Evolutionary conservation across 2,888 invertebrate species (phyloP), one percentile per base, ranked within the genome.

Genomic region (Eudasyphora cyanicolor): DNA sequence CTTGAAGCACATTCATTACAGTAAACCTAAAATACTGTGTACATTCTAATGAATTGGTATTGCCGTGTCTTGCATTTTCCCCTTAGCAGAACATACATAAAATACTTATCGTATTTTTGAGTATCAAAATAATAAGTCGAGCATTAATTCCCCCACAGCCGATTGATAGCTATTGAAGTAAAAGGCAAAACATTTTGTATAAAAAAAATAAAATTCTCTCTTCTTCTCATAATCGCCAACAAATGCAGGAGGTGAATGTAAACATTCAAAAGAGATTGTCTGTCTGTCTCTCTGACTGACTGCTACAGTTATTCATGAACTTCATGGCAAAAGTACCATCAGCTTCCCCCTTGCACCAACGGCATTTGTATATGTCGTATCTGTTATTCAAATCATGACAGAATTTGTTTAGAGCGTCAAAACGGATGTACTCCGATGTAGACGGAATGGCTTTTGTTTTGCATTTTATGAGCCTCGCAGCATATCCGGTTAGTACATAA

Each of bases 21-120:
- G 10, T 54, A 19, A 54, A 54, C 10, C 21, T 21, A 12, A 54
- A 54, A 54, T 21, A 21, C 54, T 21, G 21, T 54, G 21, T 21
- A 8, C 54, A 54, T 21, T 54, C 10, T 21, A 54, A 54, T 21
- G 54, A 54, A 54, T 54, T 21, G 24, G 10, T 54, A 21, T 54
- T 21, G 54, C 54, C 54, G 21, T 54, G 21, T 21, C 24, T 54
- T 21, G 54, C 54, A 21, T 12, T 54, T 21, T 54, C 21, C 54
- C 21, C 27, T 69, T 35, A 79, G 21, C 32, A n/a, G n/a, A n/a
- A 19, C n/a, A 64, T 45, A 19, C 6, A 67, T 79, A 57, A 49
- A 79, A 74, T 74, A 57, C 45, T 45, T 64, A 69, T 24, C 17
- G 24, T 49, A 71, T 78, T 70, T 38, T 57, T 17, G 27, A 54